Percentiles rank a stretch among this genome's conserved stretches.
Evolutionary conservation across 2,888 invertebrate genomes (phyloP).

Genomic region (Rhaphigaster nebulosa): DNA sequence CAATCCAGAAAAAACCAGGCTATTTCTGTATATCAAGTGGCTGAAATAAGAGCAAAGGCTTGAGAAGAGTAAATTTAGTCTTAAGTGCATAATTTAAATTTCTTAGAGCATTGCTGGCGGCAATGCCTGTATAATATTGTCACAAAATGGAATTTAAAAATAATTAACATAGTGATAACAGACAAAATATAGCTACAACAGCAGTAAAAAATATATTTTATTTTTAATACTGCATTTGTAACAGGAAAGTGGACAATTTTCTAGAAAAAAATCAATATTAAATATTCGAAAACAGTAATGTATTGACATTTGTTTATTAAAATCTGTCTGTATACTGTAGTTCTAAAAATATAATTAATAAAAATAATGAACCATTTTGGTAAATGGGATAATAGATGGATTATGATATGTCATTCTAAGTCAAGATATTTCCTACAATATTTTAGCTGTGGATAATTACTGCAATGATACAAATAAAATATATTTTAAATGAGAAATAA

Average conservation of each 20-base stretch:
- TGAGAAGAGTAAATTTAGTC: neutral
- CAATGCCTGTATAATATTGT: neutral
- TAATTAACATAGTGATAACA: neutral
- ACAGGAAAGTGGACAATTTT: neutral
- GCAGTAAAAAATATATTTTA: neutral
- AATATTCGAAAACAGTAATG: neutral
- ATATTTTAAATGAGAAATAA: too few relatives aligned
- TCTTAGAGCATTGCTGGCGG: neutral
- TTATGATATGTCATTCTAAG: too few relatives aligned
- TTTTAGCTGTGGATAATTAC: too few relatives aligned
- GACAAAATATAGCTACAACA: neutral
- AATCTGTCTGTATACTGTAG: neutral
- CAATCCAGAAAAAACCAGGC: neutral
- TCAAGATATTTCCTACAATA: too few relatives aligned
- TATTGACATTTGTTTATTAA: too few relatives aligned
- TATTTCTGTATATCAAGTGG: slow-evolving; percentile 12
- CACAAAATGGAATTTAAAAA: neutral
- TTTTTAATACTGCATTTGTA: too few relatives aligned
- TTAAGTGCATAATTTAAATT: neutral
- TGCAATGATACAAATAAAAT: too few relatives aligned
- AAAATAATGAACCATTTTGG: too few relatives aligned
- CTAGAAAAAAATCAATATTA: neutral
- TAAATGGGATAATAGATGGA: too few relatives aligned
- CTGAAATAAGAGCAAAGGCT: neutral
- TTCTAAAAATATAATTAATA: too few relatives aligned